phyloP scores from a whole-genome alignment of 2,797 vertebrate genomes.

The Sebastes oblongus region DNA sequence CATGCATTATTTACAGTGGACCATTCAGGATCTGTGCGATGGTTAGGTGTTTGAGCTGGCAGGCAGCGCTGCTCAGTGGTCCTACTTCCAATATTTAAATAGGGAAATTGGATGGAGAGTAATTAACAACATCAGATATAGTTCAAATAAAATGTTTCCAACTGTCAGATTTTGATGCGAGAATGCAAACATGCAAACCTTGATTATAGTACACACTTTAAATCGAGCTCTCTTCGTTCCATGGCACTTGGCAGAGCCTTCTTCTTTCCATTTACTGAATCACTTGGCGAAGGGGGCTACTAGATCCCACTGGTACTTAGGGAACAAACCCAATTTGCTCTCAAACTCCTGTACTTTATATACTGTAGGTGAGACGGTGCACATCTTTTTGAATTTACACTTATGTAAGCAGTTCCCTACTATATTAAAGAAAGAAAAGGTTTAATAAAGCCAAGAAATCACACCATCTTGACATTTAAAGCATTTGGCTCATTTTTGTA shows the following conservation, averaged over 20 bases:
- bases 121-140: conserved; percentile 35
- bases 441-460: not conserved
- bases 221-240: conserved; percentile 47
- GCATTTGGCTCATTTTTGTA: not conserved
- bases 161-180: conserved; percentile 35
- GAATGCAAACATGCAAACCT: conserved; percentile 33
- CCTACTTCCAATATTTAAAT: conserved; percentile 44
- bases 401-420: not conserved
- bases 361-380: conserved; percentile 11
- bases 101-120: conserved; percentile 24
- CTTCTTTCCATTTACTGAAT: conserved; percentile 65
- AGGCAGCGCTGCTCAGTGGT: conserved; percentile 1
- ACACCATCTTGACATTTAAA: not conserved
- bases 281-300: conserved; percentile 49
- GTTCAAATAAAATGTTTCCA: conserved; percentile 29
- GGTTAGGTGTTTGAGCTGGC: conserved; percentile 13
- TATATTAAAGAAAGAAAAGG: not conserved
- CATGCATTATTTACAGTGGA: conserved; percentile 75
- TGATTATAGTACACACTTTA: conserved; percentile 48
- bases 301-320: conserved; percentile 52
- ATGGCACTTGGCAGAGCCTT: conserved; percentile 61
- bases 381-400: conserved; percentile 32
- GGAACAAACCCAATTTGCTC: conserved; percentile 51
- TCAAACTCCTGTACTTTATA: conserved; percentile 35
- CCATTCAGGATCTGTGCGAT: conserved; percentile 32